These are phyloP conservation scores for Ictidomys tridecemlineatus DNA, from an alignment of 2,113 vertebrate species.

Conservation along the genomic window DNA sequence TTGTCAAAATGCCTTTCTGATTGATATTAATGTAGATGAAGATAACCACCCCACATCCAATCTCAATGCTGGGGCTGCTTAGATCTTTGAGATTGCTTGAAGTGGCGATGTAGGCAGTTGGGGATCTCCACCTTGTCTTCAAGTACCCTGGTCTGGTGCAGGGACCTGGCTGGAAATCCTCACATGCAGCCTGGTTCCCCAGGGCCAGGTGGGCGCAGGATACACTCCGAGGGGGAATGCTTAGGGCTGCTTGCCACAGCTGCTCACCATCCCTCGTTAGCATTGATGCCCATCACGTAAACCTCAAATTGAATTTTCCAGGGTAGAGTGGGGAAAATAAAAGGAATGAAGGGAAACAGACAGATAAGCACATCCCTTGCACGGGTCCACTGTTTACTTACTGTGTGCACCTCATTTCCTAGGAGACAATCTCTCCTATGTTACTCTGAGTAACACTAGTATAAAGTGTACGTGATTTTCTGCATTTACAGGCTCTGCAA, in stretches of 20 bases:
- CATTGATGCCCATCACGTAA: neutral
- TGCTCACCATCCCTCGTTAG: neutral
- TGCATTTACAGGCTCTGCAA: neutral
- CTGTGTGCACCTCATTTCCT: neutral
- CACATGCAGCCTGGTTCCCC: neutral
- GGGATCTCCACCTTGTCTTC: slow-evolving; percentile 43
- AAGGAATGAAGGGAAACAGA: slow-evolving; percentile 21
- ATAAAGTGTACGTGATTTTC: neutral
- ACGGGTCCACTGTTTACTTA: neutral
- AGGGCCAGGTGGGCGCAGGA: neutral
- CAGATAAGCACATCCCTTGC: neutral
- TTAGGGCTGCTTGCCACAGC: neutral
- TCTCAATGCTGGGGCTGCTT: neutral
- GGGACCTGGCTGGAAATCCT: neutral
- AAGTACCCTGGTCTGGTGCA: neutral
- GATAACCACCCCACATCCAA: neutral
- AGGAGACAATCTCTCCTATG: neutral
- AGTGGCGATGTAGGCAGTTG: neutral
- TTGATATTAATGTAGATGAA: neutral
- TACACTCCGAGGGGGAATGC: neutral
- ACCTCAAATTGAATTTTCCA: slow-evolving; percentile 29
- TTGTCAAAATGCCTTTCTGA: slow-evolving; percentile 1
- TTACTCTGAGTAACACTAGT: neutral
- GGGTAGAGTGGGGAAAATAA: slow-evolving; percentile 19
- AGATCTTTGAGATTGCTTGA: neutral